A percentile compares a stretch with the other conserved stretches of the same genome.
phyloP scores from a whole-genome alignment of 2,113 vertebrate genomes.

The Asarcornis scutulata region DNA sequence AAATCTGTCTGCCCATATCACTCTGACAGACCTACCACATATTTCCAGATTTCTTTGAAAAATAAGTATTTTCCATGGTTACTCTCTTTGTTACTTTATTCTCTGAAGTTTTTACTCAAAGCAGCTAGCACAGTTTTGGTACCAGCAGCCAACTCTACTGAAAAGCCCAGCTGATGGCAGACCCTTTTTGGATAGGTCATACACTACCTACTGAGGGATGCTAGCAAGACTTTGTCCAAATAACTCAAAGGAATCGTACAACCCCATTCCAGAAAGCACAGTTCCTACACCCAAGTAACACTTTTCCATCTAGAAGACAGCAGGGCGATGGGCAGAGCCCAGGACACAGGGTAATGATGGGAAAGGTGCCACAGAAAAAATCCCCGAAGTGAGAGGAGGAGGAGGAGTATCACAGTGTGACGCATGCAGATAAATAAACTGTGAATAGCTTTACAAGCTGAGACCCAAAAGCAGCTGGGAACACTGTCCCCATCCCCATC shows the following conservation, averaged over 20 bases:
- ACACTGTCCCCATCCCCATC: rapidly evolving
- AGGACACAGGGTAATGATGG: not conserved
- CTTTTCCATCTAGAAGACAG: not conserved
- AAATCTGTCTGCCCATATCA: not conserved
- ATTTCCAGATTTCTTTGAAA: not conserved
- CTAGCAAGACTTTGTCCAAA: not conserved
- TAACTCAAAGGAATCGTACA: not conserved
- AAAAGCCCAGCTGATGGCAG: not conserved
- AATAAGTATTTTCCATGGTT: not conserved
- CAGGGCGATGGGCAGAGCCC: rapidly evolving
- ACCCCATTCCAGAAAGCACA: not conserved
- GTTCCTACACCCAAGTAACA: not conserved
- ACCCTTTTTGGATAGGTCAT: not conserved
- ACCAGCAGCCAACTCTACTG: not conserved
- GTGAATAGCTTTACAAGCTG: not conserved
- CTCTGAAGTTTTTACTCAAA: not conserved
- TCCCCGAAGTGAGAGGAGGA: not conserved
- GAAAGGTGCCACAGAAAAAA: not conserved
- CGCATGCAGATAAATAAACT: not conserved
- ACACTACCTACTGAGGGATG: not conserved
- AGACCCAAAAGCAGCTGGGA: not conserved
- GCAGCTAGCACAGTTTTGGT: not conserved
- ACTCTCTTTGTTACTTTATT: not conserved
- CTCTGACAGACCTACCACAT: not conserved
- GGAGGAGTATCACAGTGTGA: not conserved